phyloP scores from a whole-genome alignment of 2,113 vertebrate species.

The Corynorhinus townsendii region DNA sequence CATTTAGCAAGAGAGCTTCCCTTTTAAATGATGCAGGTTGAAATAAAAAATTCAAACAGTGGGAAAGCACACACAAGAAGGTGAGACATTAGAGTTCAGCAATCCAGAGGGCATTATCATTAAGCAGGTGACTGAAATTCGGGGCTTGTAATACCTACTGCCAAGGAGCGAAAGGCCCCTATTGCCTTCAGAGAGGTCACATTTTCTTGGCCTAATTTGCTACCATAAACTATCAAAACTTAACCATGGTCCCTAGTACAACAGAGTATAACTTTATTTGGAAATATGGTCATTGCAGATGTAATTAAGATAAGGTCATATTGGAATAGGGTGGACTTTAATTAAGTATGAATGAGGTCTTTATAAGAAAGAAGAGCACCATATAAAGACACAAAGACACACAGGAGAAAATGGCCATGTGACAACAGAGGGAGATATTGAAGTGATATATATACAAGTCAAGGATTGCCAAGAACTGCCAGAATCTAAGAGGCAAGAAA shows the following conservation, averaged over 20 bases:
- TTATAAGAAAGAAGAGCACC: not conserved
- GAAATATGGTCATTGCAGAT: too few species aligned
- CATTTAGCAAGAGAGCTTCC: not conserved
- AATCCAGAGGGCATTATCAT: not conserved
- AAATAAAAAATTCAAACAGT: not conserved
- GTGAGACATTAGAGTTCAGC: not conserved
- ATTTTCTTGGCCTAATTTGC: not conserved
- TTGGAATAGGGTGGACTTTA: not conserved
- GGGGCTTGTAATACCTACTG: not conserved
- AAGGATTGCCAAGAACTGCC: not conserved
- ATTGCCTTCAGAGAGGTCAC: not conserved
- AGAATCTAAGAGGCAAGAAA: not conserved
- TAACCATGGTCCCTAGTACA: too few species aligned
- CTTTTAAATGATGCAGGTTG: not conserved
- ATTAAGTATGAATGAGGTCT: not conserved
- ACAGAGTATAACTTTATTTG: not conserved
- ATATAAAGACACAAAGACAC: not conserved
- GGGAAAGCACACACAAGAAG: not conserved
- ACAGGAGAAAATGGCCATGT: not conserved
- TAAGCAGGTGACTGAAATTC: not conserved
- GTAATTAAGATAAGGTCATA: not conserved
- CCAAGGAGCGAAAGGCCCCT: not conserved
- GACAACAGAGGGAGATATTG: too few species aligned
- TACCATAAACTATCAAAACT: not conserved
- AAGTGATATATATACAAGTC: too few species aligned